Conservation (phyloP, 1,140 invertebrate species). For the Samia ricini region DNA sequence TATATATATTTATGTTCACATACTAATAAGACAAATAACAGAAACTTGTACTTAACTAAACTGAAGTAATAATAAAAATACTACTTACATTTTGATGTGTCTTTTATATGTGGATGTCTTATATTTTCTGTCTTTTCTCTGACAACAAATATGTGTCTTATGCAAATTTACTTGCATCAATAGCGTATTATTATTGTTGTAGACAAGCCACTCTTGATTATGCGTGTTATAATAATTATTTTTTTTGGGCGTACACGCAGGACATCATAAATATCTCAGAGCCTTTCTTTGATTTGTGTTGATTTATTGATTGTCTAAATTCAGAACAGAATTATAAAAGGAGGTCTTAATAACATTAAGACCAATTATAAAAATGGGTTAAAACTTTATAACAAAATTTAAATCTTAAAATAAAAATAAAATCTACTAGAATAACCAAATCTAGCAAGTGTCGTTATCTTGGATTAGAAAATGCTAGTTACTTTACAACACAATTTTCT, state of each 20-base stretch:
- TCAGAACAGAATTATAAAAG: constrained; percentile 15
- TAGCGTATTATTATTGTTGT: constrained; percentile 15
- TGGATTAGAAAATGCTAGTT: too few species aligned
- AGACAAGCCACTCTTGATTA: constrained; percentile 17
- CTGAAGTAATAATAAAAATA: too few species aligned
- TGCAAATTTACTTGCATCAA: constrained; percentile 35
- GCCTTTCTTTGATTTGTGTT: constrained; percentile 8
- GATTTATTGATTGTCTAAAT: constrained; percentile 1
- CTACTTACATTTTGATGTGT: constrained; percentile 57
- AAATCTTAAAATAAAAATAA: background rate
- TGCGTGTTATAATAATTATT: constrained; percentile 29
- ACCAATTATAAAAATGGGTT: constrained; percentile 30
- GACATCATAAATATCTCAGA: constrained; percentile 45
- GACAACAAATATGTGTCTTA: constrained; percentile 35
- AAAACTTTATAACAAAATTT: too few species aligned
- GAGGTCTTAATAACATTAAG: constrained; percentile 45
- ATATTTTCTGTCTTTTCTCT: constrained; percentile 55
- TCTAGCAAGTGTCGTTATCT: too few species aligned
- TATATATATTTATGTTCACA: too few species aligned
- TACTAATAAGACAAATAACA: too few species aligned
- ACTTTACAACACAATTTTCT: too few species aligned
- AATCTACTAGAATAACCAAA: too few species aligned
- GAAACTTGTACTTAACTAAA: too few species aligned
- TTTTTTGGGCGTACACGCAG: constrained; percentile 40
- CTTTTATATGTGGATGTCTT: constrained; percentile 44